Evolutionary conservation across 2,888 invertebrate genomes (phyloP).

Genomic region (Leptothorax acervorum): DNA sequence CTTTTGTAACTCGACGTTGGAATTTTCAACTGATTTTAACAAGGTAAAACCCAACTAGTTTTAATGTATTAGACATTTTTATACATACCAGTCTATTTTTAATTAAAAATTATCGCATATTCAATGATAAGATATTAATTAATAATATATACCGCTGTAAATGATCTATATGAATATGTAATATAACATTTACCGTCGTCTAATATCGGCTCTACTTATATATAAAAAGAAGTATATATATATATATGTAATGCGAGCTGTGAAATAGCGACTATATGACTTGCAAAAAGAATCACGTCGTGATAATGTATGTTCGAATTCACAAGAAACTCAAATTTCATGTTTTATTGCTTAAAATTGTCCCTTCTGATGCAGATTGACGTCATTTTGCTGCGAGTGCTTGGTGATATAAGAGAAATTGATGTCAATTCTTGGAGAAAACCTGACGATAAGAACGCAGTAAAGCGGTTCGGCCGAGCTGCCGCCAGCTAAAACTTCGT

Average conservation of each 20-base stretch:
- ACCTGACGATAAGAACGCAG: slow-evolving; percentile 62
- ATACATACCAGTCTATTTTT: background rate
- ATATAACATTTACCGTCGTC: background rate
- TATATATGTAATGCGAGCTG: background rate
- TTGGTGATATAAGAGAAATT: slow-evolving; percentile 47
- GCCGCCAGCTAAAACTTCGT: slow-evolving; percentile 81
- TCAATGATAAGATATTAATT: slow-evolving; percentile 20
- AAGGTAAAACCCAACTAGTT: slow-evolving; percentile 11
- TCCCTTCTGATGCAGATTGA: slow-evolving; percentile 20
- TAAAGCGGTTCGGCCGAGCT: slow-evolving; percentile 68
- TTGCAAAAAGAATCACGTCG: slow-evolving; percentile 7
- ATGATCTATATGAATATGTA: slow-evolving; percentile 17
- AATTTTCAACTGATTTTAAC: slow-evolving; percentile 61
- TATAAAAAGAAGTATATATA: too few species aligned
- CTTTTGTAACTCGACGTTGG: slow-evolving; percentile 54
- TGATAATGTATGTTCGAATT: background rate
- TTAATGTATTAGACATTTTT: background rate
- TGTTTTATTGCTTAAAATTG: slow-evolving; percentile 39
- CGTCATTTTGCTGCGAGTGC: slow-evolving; percentile 18
- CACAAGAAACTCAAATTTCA: slow-evolving; percentile 12
- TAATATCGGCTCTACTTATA: background rate
- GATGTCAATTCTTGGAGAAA: slow-evolving; percentile 60
- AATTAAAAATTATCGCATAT: background rate
- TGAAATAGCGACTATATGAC: background rate
- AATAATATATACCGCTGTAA: background rate